Evolutionary conservation across 2,888 invertebrate genomes (phyloP).

Genomic region (Maniola hyperantus): DNA sequence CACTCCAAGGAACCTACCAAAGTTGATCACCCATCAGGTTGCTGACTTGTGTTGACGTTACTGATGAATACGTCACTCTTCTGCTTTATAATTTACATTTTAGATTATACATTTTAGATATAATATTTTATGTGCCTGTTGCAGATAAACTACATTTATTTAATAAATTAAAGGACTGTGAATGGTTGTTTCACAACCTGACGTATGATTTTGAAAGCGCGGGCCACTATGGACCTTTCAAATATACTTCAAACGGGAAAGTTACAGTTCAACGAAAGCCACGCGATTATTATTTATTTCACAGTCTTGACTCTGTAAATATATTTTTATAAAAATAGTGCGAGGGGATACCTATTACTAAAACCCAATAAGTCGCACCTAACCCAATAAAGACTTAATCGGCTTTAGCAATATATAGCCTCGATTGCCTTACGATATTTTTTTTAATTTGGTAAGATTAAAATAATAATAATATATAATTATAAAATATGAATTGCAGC

Average conservation of each 20-base stretch:
- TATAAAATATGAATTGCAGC: slow-evolving; percentile 20
- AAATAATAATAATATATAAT: neutral
- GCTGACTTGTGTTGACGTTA: too few relatives aligned
- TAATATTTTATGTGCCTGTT: slow-evolving; percentile 32
- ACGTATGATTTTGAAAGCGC: slow-evolving; percentile 61
- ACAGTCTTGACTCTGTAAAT: neutral
- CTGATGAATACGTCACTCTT: too few relatives aligned
- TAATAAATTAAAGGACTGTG: slow-evolving; percentile 46
- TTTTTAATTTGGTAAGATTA: too few relatives aligned
- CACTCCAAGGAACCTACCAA: too few relatives aligned
- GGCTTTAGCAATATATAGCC: too few relatives aligned
- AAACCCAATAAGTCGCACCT: too few relatives aligned
- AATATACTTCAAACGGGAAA: slow-evolving; percentile 56
- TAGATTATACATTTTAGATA: too few relatives aligned
- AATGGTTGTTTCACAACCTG: slow-evolving; percentile 63
- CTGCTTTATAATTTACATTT: too few relatives aligned
- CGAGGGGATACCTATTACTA: too few relatives aligned
- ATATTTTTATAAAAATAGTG: neutral
- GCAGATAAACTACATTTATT: slow-evolving; percentile 59
- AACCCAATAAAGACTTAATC: too few relatives aligned
- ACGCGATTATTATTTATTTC: neutral
- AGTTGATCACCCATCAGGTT: too few relatives aligned
- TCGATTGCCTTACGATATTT: neutral
- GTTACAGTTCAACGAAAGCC: slow-evolving; percentile 55
- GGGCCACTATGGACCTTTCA: slow-evolving; percentile 58